phyloP scores from a whole-genome alignment of 2,797 vertebrate species.

The Takifugu rubripes region DNA sequence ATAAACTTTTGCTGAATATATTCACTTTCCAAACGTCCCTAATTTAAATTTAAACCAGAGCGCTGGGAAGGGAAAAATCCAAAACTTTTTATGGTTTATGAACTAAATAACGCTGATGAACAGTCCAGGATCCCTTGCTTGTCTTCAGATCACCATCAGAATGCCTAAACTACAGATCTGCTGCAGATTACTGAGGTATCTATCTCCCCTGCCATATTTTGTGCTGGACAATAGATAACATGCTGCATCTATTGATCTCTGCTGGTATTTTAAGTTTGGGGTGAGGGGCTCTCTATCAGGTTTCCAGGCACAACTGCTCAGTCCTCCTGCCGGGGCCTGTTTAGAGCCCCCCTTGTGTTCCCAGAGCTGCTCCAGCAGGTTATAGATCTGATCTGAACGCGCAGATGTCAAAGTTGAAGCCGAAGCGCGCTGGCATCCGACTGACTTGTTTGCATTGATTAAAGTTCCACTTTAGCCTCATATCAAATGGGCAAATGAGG shows the following conservation, averaged over 20 bases:
- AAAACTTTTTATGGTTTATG: no score
- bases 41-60: no score
- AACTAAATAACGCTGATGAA: no score
- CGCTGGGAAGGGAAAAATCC: no score
- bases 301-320: constrained; percentile 77
- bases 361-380: constrained; percentile 11
- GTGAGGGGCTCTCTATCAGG: constrained; percentile 70
- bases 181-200: constrained; percentile 39
- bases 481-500: no score
- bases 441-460: neutral
- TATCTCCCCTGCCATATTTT: constrained; percentile 37
- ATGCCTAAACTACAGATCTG: neutral
- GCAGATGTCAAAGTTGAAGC: neutral
- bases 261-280: constrained; percentile 78
- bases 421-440: neutral
- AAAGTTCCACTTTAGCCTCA: no score
- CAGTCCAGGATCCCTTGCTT: no score
- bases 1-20: constrained; percentile 8
- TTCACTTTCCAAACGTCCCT: no score
- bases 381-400: constrained; percentile 5
- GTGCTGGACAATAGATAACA: constrained; percentile 73
- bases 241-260: constrained; percentile 80
- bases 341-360: constrained; percentile 46
- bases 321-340: constrained; percentile 38
- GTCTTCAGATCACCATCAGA: neutral